A percentile compares a stretch with the other conserved stretches of the same genome.
These are phyloP conservation scores for Phainopepla nitens DNA, from an alignment of 2,113 vertebrate genomes.

Conservation along the genomic window DNA sequence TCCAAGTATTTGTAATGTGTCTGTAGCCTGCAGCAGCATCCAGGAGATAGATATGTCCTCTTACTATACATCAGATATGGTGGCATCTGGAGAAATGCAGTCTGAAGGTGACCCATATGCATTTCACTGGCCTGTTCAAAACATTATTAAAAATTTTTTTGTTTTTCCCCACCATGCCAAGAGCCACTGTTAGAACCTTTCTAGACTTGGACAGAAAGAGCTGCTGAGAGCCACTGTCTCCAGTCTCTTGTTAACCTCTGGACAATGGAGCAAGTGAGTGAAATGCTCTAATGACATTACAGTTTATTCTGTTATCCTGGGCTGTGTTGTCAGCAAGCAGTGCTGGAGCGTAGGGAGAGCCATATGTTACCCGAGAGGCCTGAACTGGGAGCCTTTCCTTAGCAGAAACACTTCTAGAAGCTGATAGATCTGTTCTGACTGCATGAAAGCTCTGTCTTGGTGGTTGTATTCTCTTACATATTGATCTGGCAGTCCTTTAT, in stretches of 20 bases:
- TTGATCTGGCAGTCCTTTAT: slow-evolving; percentile 16
- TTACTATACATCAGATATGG: background rate
- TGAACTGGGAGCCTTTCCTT: background rate
- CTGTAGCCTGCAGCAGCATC: background rate
- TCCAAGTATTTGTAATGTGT: background rate
- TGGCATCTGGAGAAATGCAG: background rate
- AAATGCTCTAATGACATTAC: background rate
- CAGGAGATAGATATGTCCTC: fast-evolving
- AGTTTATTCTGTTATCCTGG: background rate
- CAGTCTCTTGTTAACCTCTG: background rate
- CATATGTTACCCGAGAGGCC: background rate
- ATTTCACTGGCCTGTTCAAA: background rate
- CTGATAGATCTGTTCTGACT: slow-evolving; percentile 2
- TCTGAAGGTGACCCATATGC: background rate
- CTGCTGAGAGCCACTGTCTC: background rate
- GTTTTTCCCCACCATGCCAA: background rate
- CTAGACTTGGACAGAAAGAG: background rate
- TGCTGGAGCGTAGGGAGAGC: background rate
- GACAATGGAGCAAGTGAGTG: background rate
- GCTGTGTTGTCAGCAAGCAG: slow-evolving; percentile 19
- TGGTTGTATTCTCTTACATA: background rate
- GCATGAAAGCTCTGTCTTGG: background rate
- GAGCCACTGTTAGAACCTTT: background rate
- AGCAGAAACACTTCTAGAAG: background rate
- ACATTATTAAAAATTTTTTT: background rate